Conservation (phyloP, 2,797 vertebrate species). For the Semotilus atromaculatus region DNA sequence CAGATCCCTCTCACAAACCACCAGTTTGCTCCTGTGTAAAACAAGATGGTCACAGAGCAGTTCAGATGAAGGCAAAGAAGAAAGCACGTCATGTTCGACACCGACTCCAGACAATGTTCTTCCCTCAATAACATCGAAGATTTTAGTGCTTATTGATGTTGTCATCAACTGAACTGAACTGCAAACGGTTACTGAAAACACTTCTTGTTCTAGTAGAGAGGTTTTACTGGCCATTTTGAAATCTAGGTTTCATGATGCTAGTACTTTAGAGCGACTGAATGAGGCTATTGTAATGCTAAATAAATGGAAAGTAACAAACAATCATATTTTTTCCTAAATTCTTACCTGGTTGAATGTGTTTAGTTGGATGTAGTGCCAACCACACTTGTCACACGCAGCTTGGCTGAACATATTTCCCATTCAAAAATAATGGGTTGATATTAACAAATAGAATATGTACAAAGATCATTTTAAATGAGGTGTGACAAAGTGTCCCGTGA, state of each 20-base stretch:
- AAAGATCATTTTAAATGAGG: constrained; percentile 13
- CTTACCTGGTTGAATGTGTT: neutral
- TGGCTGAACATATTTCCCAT: too few species aligned
- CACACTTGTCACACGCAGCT: too few species aligned
- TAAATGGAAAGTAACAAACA: constrained; percentile 25
- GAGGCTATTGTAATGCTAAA: constrained; percentile 24
- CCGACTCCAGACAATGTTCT: neutral
- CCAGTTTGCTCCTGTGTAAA: neutral
- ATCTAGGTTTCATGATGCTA: neutral
- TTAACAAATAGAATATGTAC: neutral
- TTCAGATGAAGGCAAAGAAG: constrained; percentile 1
- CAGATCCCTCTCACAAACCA: neutral
- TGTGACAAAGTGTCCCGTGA: neutral
- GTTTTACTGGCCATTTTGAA: constrained; percentile 1
- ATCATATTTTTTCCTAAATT: neutral
- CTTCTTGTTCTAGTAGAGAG: neutral
- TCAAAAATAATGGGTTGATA: neutral
- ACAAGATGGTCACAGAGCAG: neutral
- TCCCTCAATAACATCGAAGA: neutral
- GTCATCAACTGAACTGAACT: constrained; percentile 4
- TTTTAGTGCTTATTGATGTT: constrained; percentile 1
- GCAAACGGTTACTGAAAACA: neutral
- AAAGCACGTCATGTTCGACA: neutral
- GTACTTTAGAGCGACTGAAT: neutral
- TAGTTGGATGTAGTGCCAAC: neutral